Evolutionary conservation across 2,888 invertebrate genomes (phyloP).

Genomic region (Limnephilus rhombicus): DNA sequence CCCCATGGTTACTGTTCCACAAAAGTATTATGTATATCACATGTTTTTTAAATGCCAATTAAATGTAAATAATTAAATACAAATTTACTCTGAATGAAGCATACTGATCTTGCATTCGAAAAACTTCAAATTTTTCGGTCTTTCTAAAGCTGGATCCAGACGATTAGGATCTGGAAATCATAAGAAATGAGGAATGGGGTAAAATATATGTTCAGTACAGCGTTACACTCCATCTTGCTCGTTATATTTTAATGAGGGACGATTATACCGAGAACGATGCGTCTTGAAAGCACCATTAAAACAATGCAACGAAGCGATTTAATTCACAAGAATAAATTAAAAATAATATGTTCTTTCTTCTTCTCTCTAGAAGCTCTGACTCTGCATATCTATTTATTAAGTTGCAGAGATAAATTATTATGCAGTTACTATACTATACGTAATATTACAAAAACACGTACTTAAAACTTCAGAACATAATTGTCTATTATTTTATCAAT

Average conservation of each 20-base stretch:
- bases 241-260: constrained; percentile 48
- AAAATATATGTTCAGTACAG: neutral
- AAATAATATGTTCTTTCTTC: neutral
- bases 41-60: too few species aligned
- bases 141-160: neutral
- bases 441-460: too few species aligned
- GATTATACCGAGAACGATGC: constrained; percentile 31
- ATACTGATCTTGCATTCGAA: neutral
- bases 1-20: too few species aligned
- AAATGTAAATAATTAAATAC: too few species aligned
- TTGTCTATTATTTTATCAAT: too few species aligned
- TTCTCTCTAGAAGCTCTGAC: neutral
- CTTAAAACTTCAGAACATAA: too few species aligned
- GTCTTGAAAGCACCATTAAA: constrained; percentile 44
- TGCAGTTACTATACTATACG: too few species aligned
- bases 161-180: neutral
- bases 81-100: too few species aligned
- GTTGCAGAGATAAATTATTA: neutral
- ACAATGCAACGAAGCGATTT: constrained; percentile 42
- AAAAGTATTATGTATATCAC: too few species aligned
- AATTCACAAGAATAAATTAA: constrained; percentile 21
- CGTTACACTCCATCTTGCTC: neutral
- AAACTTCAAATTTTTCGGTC: neutral
- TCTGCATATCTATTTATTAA: too few species aligned
- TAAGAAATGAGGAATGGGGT: neutral